A percentile compares a stretch with the other conserved stretches of the same genome.
Evolutionary conservation across 1,140 invertebrate genomes (phyloP).

Genomic region (Leptinotarsa lineolata): DNA sequence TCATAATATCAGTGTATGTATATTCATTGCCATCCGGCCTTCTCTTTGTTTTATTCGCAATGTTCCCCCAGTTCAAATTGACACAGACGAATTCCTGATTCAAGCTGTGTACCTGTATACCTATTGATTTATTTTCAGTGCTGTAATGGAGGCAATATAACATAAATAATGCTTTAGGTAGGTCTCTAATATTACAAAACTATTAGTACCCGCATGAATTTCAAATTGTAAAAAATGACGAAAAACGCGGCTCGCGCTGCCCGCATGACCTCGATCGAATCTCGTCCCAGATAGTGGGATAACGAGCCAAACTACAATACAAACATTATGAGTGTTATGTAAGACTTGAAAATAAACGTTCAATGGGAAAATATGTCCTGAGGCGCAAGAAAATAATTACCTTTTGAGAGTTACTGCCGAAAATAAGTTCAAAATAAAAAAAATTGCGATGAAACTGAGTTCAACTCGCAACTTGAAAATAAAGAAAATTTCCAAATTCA

Average conservation of each 20-base stretch:
- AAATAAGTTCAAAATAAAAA: no score
- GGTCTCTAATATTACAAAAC: background rate
- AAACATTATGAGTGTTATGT: background rate
- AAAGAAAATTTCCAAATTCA: no score
- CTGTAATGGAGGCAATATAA: background rate
- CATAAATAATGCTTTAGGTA: background rate
- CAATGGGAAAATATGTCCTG: no score
- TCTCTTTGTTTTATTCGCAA: no score
- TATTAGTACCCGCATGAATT: background rate
- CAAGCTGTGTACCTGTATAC: background rate
- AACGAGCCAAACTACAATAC: background rate
- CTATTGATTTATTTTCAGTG: background rate
- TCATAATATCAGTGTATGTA: no score
- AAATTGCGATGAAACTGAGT: no score
- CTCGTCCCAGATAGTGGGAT: background rate
- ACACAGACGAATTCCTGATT: no score
- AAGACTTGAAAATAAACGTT: background rate
- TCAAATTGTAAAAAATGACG: background rate
- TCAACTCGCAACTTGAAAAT: no score
- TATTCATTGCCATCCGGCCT: no score
- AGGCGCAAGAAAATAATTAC: no score
- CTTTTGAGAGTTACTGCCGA: no score
- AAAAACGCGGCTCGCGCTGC: background rate
- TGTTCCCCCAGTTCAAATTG: no score
- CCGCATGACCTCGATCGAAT: conserved; percentile 1